Conservation (phyloP, 2,797 vertebrate genomes). For the Tokudaia muenninki region DNA sequence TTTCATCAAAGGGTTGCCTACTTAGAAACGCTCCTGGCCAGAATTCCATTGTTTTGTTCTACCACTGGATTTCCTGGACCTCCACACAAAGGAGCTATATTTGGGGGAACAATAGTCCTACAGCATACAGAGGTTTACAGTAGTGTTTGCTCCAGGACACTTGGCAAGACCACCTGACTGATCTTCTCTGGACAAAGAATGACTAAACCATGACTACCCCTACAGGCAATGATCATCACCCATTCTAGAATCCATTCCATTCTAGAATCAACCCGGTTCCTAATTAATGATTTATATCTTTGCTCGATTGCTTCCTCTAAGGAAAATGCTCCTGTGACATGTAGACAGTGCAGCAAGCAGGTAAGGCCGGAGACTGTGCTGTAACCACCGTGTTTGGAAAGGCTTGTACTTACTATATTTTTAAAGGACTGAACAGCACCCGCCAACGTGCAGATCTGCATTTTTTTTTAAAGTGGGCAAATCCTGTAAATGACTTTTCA, state of each 20-base stretch:
- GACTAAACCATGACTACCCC: background rate
- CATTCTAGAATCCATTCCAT: background rate
- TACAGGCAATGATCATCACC: background rate
- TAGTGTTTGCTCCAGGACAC: constrained; percentile 30
- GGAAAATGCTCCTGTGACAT: constrained; percentile 48
- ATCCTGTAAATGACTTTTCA: constrained; percentile 78
- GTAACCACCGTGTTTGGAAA: constrained; percentile 60
- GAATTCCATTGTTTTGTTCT: constrained; percentile 51
- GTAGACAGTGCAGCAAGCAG: constrained; percentile 59
- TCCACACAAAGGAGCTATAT: constrained; percentile 55
- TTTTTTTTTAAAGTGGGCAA: constrained; percentile 77
- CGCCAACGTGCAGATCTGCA: constrained; percentile 71
- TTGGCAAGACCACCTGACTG: constrained; percentile 20
- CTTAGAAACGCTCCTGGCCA: constrained; percentile 62
- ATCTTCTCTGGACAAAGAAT: constrained; percentile 56
- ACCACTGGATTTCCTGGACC: constrained; percentile 24
- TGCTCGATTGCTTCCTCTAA: constrained; percentile 54
- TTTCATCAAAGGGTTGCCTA: constrained; percentile 48
- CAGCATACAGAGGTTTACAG: background rate
- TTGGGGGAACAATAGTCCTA: constrained; percentile 17
- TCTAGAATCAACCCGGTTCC: constrained; percentile 51
- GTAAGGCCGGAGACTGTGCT: constrained; percentile 58
- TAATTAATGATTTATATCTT: constrained; percentile 38
- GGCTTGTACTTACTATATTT: background rate
- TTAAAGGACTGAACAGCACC: constrained; percentile 73